phyloP scores from a whole-genome alignment of 1,140 invertebrate species.

The Papilio dardanus region DNA sequence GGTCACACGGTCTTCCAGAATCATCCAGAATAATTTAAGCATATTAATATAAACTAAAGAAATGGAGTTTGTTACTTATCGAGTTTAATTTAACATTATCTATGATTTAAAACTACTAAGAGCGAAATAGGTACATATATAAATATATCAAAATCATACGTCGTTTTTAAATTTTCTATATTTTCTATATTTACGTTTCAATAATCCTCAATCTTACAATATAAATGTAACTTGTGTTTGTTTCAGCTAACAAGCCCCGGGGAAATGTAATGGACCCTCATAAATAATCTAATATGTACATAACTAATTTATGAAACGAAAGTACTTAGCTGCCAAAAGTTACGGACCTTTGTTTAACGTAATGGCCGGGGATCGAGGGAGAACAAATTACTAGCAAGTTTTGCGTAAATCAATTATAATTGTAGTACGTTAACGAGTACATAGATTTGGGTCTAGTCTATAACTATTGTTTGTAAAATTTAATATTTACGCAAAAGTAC shows the following conservation, averaged over 20 bases:
- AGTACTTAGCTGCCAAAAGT: slow-evolving; percentile 19
- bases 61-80: too few relatives aligned
- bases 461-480: neutral
- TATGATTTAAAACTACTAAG: too few relatives aligned
- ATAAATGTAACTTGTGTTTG: neutral
- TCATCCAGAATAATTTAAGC: too few relatives aligned
- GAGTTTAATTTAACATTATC: too few relatives aligned
- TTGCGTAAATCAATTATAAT: slow-evolving; percentile 1
- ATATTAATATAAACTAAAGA: too few relatives aligned
- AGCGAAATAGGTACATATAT: too few relatives aligned
- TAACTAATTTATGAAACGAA: slow-evolving; percentile 22
- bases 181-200: neutral
- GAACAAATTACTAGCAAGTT: slow-evolving; percentile 12
- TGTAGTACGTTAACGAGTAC: neutral
- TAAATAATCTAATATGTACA: slow-evolving; percentile 8
- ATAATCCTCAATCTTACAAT: neutral
- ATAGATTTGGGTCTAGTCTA: neutral
- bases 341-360: slow-evolving; percentile 1
- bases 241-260: neutral
- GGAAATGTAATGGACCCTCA: neutral
- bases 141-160: too few relatives aligned
- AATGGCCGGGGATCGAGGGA: slow-evolving; percentile 1
- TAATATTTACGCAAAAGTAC: neutral
- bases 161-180: too few relatives aligned
- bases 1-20: too few relatives aligned